Percentiles rank a stretch among this genome's conserved stretches.
Conservation (phyloP, 37 sponge, comb jelly and placozoan species). For the Lycopodina hypogea region DNA sequence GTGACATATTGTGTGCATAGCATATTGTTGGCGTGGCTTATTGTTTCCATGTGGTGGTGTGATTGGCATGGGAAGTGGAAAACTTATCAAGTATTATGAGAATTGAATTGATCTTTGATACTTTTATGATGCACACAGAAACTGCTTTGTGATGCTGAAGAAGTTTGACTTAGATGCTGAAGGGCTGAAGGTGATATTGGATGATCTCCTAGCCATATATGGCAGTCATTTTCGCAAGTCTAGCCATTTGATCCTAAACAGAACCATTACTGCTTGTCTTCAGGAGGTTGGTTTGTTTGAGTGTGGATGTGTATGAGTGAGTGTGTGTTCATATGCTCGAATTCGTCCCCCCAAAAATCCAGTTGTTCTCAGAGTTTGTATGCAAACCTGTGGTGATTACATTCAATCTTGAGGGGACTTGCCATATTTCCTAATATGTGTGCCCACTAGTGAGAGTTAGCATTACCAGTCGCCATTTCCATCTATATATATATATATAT, state of each 20-base stretch:
- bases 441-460: too few relatives aligned
- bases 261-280: conserved; percentile 7
- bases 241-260: not conserved
- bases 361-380: too few relatives aligned
- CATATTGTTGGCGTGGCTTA: too few relatives aligned
- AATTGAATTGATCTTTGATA: not conserved
- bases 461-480: too few relatives aligned
- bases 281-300: conserved; percentile 14
- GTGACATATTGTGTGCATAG: too few relatives aligned
- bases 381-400: too few relatives aligned
- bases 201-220: conserved; percentile 3
- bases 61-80: not conserved
- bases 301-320: conserved; percentile 15
- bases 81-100: not conserved
- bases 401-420: too few relatives aligned
- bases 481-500: too few relatives aligned
- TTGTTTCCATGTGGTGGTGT: not conserved
- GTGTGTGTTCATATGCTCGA: too few relatives aligned
- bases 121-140: not conserved
- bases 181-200: not conserved
- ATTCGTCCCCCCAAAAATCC: too few relatives aligned
- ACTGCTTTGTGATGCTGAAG: not conserved
- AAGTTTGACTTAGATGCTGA: not conserved
- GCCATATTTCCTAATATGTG: too few relatives aligned
- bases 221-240: not conserved